A percentile compares a stretch with the other conserved stretches of the same genome.
phyloP scores from a whole-genome alignment of 2,797 vertebrate genomes.

The Salmo trutta region DNA sequence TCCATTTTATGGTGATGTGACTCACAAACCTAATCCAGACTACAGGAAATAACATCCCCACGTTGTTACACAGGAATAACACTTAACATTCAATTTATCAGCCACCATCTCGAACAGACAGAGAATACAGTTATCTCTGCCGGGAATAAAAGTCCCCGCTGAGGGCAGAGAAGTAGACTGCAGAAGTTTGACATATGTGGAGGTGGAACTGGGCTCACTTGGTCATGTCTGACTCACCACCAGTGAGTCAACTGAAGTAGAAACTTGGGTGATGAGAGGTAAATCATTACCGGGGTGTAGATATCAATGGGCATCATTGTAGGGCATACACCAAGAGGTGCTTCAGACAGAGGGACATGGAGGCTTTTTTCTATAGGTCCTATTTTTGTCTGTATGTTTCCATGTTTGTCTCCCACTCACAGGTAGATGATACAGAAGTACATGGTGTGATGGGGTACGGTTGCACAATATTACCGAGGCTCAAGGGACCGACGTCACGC shows the following conservation, averaged over 20 bases:
- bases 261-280: not conserved
- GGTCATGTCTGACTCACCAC: not conserved
- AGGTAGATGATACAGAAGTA: too few species aligned
- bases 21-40: not conserved
- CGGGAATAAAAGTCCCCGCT: not conserved
- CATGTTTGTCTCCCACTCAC: too few species aligned
- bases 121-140: not conserved
- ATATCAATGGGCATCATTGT: not conserved
- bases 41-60: not conserved
- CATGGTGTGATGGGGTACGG: too few species aligned
- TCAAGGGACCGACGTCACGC: too few species aligned
- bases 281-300: not conserved
- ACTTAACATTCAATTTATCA: not conserved
- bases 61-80: not conserved
- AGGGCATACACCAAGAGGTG: not conserved
- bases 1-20: not conserved
- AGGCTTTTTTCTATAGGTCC: too few species aligned
- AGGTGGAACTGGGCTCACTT: not conserved
- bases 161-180: not conserved
- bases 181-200: not conserved
- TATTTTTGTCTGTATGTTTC: not conserved
- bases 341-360: not conserved
- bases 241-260: not conserved
- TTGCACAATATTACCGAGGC: too few species aligned
- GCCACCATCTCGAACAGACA: not conserved